phyloP scores from a whole-genome alignment of 2,797 vertebrate species.

The Hypotaenidia okinawae region DNA sequence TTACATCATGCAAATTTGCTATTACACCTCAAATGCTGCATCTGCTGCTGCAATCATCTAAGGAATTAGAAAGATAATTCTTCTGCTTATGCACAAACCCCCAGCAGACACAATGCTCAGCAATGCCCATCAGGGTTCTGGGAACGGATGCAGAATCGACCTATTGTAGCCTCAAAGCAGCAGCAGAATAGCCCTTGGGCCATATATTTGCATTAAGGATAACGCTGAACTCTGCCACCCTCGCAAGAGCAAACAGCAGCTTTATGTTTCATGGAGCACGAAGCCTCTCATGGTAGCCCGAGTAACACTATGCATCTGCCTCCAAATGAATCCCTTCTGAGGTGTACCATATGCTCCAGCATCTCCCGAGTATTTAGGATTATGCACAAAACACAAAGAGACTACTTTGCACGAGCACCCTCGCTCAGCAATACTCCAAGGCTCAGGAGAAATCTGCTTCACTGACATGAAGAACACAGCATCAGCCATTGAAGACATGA shows the following conservation, averaged over 20 bases:
- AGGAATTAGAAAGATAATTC: background rate
- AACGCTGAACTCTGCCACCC: background rate
- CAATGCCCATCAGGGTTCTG: background rate
- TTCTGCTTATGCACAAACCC: background rate
- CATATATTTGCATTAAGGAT: background rate
- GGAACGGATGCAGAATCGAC: background rate
- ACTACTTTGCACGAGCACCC: background rate
- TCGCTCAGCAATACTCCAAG: fast-evolving
- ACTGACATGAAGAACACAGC: fast-evolving
- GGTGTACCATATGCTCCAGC: background rate
- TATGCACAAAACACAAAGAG: background rate
- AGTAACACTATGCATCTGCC: background rate
- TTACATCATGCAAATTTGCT: background rate
- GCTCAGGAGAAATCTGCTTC: background rate
- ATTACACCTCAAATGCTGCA: background rate
- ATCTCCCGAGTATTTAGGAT: background rate
- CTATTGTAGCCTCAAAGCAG: background rate
- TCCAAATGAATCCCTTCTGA: background rate
- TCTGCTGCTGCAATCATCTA: background rate
- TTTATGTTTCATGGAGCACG: background rate
- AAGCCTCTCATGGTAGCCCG: background rate
- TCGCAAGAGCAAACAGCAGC: background rate
- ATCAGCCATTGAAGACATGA: background rate
- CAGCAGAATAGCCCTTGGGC: background rate
- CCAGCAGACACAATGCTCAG: background rate